Conservation (phyloP, 2,888 invertebrate genomes). For the Sepiola atlantica region DNA sequence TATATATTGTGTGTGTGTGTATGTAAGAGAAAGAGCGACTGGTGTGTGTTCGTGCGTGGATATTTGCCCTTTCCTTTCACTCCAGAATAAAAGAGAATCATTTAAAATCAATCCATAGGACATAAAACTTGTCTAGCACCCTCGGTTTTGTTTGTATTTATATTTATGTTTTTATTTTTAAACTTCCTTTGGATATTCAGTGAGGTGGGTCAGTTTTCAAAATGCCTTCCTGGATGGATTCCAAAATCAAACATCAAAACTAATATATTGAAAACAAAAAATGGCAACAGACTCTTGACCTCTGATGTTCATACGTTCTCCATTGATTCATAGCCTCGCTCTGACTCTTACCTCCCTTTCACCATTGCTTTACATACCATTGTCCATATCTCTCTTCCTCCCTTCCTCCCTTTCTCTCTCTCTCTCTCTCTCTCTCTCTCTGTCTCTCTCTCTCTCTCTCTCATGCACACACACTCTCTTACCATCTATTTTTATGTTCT, state of each 20-base stretch:
- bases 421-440: too few species aligned
- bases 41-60: neutral
- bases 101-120: neutral
- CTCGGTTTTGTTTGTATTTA: neutral
- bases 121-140: neutral
- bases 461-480: too few species aligned
- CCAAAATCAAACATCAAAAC: neutral
- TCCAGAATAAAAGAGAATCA: neutral
- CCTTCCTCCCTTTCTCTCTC: too few species aligned
- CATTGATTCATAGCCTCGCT: neutral
- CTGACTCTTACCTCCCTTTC: neutral
- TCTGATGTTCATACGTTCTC: neutral
- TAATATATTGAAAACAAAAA: neutral
- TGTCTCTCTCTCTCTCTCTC: too few species aligned
- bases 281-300: slow-evolving; percentile 8
- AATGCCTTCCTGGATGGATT: neutral
- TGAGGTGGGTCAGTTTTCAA: neutral
- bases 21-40: too few species aligned
- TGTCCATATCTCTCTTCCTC: too few species aligned
- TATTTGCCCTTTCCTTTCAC: neutral
- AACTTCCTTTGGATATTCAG: neutral
- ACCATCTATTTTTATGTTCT: too few species aligned
- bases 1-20: too few species aligned
- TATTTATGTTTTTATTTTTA: neutral
- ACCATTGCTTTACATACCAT: neutral